Evolutionary conservation across 2,113 vertebrate genomes (phyloP).

Genomic region (Seriola rivoliana): DNA sequence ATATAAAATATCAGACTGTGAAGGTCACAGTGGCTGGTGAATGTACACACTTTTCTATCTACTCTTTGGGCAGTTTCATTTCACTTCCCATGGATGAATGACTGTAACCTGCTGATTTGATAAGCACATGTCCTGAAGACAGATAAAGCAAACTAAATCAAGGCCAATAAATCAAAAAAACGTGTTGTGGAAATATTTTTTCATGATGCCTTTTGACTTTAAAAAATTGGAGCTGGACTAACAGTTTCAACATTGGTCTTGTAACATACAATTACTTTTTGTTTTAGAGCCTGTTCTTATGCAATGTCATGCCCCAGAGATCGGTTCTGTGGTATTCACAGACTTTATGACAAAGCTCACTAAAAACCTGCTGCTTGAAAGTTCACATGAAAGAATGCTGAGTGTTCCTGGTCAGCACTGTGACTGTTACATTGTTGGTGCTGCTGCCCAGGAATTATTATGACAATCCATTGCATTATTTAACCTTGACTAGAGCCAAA

Average conservation of each 20-base stretch:
- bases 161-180: conserved; percentile 1
- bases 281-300: neutral
- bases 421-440: neutral
- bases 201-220: no score
- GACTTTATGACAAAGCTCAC: neutral
- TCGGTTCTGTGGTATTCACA: neutral
- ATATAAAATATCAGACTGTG: neutral
- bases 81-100: neutral
- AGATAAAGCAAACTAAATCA: no score
- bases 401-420: neutral
- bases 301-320: neutral
- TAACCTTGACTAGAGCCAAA: conserved; percentile 15
- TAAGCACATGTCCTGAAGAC: conserved; percentile 1
- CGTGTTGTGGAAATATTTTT: neutral
- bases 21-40: neutral
- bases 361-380: neutral
- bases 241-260: neutral
- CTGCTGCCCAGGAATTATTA: neutral
- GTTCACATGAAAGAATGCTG: no score
- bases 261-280: neutral
- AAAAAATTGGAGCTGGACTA: neutral
- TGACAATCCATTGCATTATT: neutral
- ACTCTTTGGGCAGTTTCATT: conserved; percentile 9
- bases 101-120: conserved; percentile 8
- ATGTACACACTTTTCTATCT: neutral